A percentile compares a stretch with the other conserved stretches of the same genome.
phyloP scores from a whole-genome alignment of 2,113 vertebrate species.

The Gasterosteus aculeatus region DNA sequence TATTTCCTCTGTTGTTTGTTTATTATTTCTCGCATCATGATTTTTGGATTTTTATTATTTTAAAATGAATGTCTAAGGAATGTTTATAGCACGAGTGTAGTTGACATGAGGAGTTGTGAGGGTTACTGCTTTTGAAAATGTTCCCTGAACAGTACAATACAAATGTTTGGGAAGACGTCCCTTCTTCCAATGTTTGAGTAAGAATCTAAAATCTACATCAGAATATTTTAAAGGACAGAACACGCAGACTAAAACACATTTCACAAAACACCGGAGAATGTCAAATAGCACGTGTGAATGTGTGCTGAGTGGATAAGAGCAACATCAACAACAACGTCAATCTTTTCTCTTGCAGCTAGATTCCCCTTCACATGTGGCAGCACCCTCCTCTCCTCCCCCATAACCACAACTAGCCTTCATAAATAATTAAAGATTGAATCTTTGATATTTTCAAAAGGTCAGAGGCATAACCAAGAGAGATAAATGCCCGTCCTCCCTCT shows the following conservation, averaged over 20 bases:
- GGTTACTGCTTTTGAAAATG: constrained; percentile 12
- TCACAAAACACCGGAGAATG: not conserved
- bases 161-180: not conserved
- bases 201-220: not conserved
- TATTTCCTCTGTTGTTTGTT: constrained; percentile 60
- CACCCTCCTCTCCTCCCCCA: constrained; percentile 37
- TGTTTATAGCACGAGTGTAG: constrained; percentile 18
- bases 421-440: constrained; percentile 97
- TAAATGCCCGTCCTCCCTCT: constrained; percentile 73
- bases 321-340: not conserved
- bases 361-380: constrained; percentile 69
- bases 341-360: constrained; percentile 21
- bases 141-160: constrained; percentile 3
- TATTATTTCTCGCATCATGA: constrained; percentile 48
- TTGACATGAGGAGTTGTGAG: constrained; percentile 14
- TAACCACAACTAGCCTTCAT: constrained; percentile 83
- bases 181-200: constrained; percentile 4
- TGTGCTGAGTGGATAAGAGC: not conserved
- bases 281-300: not conserved
- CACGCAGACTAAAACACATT: not conserved
- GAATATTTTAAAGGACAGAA: constrained; percentile 3
- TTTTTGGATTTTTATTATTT: constrained; percentile 64
- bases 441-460: constrained; percentile 96
- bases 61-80: constrained; percentile 53
- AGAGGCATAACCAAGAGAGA: constrained; percentile 84